These are phyloP conservation scores for Mycalesis mineus DNA, from an alignment of 2,888 invertebrate species.

Conservation along the genomic window DNA sequence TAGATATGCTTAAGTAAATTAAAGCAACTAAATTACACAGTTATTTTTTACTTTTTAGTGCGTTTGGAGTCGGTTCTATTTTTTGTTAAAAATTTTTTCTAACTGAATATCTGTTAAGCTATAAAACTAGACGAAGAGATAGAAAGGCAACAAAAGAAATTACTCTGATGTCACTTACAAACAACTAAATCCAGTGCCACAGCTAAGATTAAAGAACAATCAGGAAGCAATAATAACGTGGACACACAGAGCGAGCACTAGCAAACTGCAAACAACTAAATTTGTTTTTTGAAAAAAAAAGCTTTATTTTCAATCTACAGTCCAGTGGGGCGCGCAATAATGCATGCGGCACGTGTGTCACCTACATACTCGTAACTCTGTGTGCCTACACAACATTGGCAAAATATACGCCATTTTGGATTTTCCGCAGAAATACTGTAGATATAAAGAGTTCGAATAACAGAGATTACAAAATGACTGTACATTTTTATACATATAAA, in stretches of 20 bases:
- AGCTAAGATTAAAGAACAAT: too few relatives aligned
- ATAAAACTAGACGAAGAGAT: too few relatives aligned
- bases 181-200: too few relatives aligned
- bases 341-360: conserved; percentile 15
- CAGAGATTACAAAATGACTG: background rate
- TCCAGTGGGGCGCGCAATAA: conserved; percentile 19
- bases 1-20: too few relatives aligned
- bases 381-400: conserved; percentile 6
- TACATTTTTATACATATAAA: too few relatives aligned
- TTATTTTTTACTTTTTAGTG: too few relatives aligned
- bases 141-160: too few relatives aligned
- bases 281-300: conserved; percentile 17
- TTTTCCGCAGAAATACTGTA: background rate
- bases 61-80: too few relatives aligned
- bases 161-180: too few relatives aligned
- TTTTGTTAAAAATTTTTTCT: too few relatives aligned
- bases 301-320: conserved; percentile 22
- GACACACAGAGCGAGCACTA: background rate
- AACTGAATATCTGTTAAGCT: too few relatives aligned
- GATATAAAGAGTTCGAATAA: background rate
- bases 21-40: too few relatives aligned
- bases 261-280: conserved; percentile 13
- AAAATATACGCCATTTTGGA: conserved; percentile 1
- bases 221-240: background rate
- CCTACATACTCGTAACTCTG: conserved; percentile 15